Evolutionary conservation across 2,113 vertebrate species (phyloP).

Genomic region (Numida meleagris): DNA sequence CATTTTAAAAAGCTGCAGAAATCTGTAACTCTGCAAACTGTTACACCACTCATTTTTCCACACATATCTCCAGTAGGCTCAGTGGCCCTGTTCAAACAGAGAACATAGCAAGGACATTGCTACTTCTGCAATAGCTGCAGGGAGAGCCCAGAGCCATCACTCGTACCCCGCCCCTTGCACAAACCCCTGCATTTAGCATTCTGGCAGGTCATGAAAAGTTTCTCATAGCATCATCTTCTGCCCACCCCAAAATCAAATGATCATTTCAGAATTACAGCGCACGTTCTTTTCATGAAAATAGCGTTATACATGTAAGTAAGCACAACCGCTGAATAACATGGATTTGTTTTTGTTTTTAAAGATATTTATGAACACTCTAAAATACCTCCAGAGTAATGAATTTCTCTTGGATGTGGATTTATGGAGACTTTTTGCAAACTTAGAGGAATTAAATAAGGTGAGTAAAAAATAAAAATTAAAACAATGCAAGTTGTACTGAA

Average conservation of each 20-base stretch:
- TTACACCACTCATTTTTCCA: too few species aligned
- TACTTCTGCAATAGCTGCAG: not conserved
- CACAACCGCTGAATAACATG: not conserved
- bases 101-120: not conserved
- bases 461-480: constrained; percentile 19
- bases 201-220: not conserved
- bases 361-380: constrained; percentile 87
- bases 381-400: constrained; percentile 81
- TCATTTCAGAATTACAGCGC: not conserved
- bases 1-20: not conserved
- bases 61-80: not conserved
- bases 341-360: constrained; percentile 64
- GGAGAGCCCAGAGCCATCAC: not conserved
- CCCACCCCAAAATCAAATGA: not conserved
- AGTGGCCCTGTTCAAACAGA: not conserved
- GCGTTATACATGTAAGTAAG: not conserved
- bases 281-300: rapidly evolving
- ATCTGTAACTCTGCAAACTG: not conserved
- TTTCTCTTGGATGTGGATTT: constrained; percentile 85
- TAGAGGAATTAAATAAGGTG: constrained; percentile 90
- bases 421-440: constrained; percentile 89
- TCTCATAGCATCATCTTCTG: not conserved
- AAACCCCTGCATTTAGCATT: not conserved
- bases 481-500: not conserved
- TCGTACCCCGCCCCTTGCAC: not conserved